Evolutionary conservation across 1,140 invertebrate genomes (phyloP).

Genomic region (Procambarus virginalis): DNA sequence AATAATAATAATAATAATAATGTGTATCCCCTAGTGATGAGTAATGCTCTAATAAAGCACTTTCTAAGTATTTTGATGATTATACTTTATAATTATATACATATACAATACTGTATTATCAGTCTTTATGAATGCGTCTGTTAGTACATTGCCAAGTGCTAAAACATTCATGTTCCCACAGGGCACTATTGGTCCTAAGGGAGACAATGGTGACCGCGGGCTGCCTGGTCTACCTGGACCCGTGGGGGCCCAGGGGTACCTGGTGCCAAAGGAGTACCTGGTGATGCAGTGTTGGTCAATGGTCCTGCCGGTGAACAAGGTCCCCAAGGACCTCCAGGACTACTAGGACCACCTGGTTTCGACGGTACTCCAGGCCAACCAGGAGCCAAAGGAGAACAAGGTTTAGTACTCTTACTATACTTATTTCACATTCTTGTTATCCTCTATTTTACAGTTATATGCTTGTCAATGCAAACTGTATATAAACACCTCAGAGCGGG

Average conservation of each 20-base stretch:
- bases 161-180: not conserved
- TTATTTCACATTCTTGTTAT: not conserved
- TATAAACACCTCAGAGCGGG: not conserved
- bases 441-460: no score
- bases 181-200: conserved; percentile 55
- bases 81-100: no score
- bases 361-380: conserved; percentile 4
- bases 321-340: conserved; percentile 30
- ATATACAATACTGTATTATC: no score
- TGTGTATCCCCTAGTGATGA: no score
- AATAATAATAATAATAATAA: no score
- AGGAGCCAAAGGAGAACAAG: conserved; percentile 17
- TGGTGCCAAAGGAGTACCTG: conserved; percentile 68
- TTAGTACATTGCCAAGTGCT: not conserved
- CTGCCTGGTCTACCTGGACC: conserved; percentile 56
- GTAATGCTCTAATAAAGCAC: no score
- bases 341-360: conserved; percentile 15
- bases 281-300: conserved; percentile 37
- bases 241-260: conserved; percentile 63
- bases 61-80: no score
- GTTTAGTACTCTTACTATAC: not conserved
- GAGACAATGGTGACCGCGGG: conserved; percentile 59
- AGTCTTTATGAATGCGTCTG: no score
- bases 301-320: conserved; percentile 47
- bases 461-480: no score